A percentile compares a stretch with the other conserved stretches of the same genome.
Evolutionary conservation across 2,113 vertebrate genomes (phyloP).

Genomic region (Hypocryptadius cinnamomeus): DNA sequence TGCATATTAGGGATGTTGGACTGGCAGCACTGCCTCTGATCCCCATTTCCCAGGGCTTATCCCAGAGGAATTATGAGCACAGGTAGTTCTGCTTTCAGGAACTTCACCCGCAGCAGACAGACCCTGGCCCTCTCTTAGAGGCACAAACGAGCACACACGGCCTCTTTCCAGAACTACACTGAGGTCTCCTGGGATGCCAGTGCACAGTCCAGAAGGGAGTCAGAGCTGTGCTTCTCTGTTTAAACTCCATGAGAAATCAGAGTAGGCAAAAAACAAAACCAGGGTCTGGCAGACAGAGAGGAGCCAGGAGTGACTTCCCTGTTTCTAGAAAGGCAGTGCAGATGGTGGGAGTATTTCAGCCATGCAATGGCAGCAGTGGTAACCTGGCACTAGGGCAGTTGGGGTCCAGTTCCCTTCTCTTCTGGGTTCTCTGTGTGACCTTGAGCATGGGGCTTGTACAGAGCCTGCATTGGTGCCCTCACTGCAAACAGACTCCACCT

Average conservation of each 20-base stretch:
- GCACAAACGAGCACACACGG: not conserved
- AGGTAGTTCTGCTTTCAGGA: not conserved
- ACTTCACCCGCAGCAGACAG: not conserved
- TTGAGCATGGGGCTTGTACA: not conserved
- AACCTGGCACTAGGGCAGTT: not conserved
- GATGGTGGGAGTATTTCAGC: constrained; percentile 34
- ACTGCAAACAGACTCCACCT: not conserved
- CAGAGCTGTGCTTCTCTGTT: not conserved
- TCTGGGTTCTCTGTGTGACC: not conserved
- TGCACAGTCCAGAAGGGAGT: not conserved
- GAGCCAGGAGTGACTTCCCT: not conserved
- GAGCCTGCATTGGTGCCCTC: not conserved
- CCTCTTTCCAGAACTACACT: not conserved
- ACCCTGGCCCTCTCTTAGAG: not conserved
- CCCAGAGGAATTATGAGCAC: not conserved
- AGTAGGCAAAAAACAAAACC: not conserved
- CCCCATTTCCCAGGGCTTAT: not conserved
- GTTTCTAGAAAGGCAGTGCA: not conserved
- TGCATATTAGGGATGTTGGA: no score
- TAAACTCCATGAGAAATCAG: not conserved
- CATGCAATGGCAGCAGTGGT: not conserved
- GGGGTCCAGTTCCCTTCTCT: not conserved
- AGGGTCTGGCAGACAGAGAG: not conserved
- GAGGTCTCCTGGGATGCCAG: not conserved
- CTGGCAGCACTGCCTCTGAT: not conserved